A percentile compares a stretch with the other conserved stretches of the same genome.
Evolutionary conservation across 2,797 vertebrate species (phyloP).

Genomic region (Aselliscus stoliczkanus): DNA sequence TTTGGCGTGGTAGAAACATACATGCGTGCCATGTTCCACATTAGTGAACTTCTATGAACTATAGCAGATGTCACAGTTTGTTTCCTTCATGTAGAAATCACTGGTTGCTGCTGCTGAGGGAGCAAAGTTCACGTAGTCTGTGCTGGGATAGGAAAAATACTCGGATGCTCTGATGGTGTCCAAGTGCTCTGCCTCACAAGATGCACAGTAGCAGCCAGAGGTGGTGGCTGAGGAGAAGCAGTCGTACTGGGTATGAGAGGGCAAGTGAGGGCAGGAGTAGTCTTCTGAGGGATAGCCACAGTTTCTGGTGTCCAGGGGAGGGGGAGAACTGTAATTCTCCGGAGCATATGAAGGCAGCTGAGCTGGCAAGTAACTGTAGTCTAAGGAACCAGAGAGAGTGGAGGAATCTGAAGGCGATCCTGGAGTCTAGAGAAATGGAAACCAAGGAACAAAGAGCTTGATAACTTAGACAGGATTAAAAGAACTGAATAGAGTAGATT

Average conservation of each 20-base stretch:
- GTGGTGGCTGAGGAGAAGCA: slow-evolving; percentile 11
- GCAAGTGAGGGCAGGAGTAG: slow-evolving; percentile 70
- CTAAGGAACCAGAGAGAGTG: slow-evolving; percentile 83
- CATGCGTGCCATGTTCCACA: background rate
- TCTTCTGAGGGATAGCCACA: slow-evolving; percentile 78
- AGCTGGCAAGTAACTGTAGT: slow-evolving; percentile 87
- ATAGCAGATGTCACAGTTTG: slow-evolving; percentile 88
- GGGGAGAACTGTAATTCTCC: slow-evolving; percentile 84
- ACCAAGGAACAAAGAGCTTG: background rate
- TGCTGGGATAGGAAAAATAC: slow-evolving; percentile 77
- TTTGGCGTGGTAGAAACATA: background rate
- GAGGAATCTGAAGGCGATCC: slow-evolving; percentile 84
- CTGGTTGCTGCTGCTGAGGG: slow-evolving; percentile 74
- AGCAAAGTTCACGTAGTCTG: slow-evolving; percentile 83
- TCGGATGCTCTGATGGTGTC: slow-evolving; percentile 77
- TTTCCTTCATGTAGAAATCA: slow-evolving; percentile 85
- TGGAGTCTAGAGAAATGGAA: slow-evolving; percentile 79
- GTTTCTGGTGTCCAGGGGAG: slow-evolving; percentile 82
- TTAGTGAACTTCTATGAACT: slow-evolving; percentile 79
- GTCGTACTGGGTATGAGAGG: slow-evolving; percentile 77
- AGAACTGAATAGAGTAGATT: background rate
- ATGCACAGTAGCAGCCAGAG: slow-evolving; percentile 81
- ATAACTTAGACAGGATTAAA: slow-evolving; percentile 12
- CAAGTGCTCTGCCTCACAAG: slow-evolving; percentile 75
- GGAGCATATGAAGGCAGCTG: slow-evolving; percentile 85